Evolutionary conservation across 2,797 vertebrate species (phyloP).

Genomic region (Uromys caudimaculatus): DNA sequence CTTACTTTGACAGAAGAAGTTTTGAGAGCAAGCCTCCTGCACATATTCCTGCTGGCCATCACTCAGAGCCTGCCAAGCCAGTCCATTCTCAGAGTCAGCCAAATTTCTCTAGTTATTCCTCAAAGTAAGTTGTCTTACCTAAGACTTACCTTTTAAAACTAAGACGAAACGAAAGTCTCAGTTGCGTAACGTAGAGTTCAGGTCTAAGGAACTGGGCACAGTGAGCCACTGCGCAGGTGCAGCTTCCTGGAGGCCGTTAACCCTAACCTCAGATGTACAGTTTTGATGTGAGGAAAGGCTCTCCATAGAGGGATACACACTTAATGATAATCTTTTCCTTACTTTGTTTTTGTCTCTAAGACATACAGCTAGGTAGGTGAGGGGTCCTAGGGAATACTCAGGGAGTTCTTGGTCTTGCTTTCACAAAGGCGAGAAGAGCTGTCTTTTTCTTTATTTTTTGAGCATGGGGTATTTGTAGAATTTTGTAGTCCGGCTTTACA

Average conservation of each 20-base stretch:
- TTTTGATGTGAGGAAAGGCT: neutral
- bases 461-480: neutral
- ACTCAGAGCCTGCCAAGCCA: constrained; percentile 92
- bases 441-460: neutral
- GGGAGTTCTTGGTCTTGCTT: neutral
- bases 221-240: neutral
- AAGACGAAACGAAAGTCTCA: neutral
- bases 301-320: neutral
- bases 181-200: neutral
- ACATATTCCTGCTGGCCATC: constrained; percentile 91
- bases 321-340: neutral
- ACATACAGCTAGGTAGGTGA: neutral
- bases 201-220: neutral
- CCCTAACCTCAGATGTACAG: neutral
- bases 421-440: neutral
- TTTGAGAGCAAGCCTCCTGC: constrained; percentile 94
- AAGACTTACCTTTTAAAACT: neutral
- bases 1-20: constrained; percentile 96
- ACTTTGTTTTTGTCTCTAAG: neutral
- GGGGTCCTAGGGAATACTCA: neutral
- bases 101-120: constrained; percentile 91
- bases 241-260: neutral
- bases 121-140: constrained; percentile 90
- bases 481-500: neutral
- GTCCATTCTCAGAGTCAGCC: constrained; percentile 91